Conservation (phyloP, 2,888 invertebrate genomes). For the Sceliomorpha sp. region DNA sequence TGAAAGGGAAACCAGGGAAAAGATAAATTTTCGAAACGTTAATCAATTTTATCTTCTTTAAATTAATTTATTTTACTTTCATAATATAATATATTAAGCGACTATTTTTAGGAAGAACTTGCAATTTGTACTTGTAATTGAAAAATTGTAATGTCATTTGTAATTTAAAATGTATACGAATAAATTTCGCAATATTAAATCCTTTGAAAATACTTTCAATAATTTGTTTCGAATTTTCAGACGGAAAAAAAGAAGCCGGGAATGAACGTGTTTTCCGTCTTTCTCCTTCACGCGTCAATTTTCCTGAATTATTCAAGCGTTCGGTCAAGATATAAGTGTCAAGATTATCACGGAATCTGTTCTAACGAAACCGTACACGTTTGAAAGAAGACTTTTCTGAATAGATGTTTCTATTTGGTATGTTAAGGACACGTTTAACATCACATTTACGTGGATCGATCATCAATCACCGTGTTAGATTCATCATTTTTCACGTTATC, state of each 20-base stretch:
- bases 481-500: constrained; percentile 12
- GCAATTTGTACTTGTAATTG: too few relatives aligned
- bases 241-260: too few relatives aligned
- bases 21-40: constrained; percentile 2
- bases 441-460: constrained; percentile 19
- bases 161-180: too few relatives aligned
- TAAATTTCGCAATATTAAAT: too few relatives aligned
- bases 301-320: constrained; percentile 22
- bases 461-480: constrained; percentile 21
- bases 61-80: too few relatives aligned
- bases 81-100: too few relatives aligned
- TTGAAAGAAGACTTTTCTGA: constrained; percentile 17
- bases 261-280: too few relatives aligned
- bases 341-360: constrained; percentile 14
- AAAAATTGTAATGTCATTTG: too few relatives aligned
- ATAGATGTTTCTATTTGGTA: constrained; percentile 27
- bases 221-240: too few relatives aligned
- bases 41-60: too few relatives aligned
- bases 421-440: constrained; percentile 26
- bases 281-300: background rate
- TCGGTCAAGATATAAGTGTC: constrained; percentile 10
- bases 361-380: constrained; percentile 1
- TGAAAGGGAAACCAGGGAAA: background rate
- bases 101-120: too few relatives aligned
- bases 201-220: too few relatives aligned